A percentile compares a stretch with the other conserved stretches of the same genome.
phyloP scores from a whole-genome alignment of 2,888 invertebrate species.

The Asteroscopus sphinx region DNA sequence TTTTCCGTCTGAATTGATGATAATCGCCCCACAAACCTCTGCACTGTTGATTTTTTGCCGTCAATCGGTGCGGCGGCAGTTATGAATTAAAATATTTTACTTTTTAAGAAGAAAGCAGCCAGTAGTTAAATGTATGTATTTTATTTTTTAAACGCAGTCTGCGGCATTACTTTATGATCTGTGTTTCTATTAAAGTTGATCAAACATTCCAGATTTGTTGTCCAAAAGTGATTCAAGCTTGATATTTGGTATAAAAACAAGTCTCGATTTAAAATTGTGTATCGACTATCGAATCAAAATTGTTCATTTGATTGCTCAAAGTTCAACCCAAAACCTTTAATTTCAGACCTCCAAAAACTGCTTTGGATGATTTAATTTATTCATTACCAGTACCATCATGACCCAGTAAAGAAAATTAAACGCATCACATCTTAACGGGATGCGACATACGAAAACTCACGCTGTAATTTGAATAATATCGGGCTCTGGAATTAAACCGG shows the following conservation, averaged over 20 bases:
- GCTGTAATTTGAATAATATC: constrained; percentile 16
- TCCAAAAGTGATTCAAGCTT: no score
- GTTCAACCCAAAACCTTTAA: no score
- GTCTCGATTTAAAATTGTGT: no score
- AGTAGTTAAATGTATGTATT: background rate
- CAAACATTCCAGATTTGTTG: no score
- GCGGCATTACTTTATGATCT: background rate
- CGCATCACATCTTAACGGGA: constrained; percentile 30
- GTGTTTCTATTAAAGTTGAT: no score
- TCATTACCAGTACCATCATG: constrained; percentile 3
- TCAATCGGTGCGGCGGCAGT: constrained; percentile 9
- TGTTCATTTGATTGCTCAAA: no score
- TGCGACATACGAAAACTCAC: constrained; percentile 16
- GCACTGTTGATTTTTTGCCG: constrained; percentile 35
- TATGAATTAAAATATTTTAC: constrained; percentile 11
- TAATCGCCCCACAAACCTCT: constrained; percentile 43
- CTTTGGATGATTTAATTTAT: constrained; percentile 14
- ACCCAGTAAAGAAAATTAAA: constrained; percentile 31
- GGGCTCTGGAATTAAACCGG: constrained; percentile 17
- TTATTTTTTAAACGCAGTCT: constrained; percentile 4
- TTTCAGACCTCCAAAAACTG: constrained; percentile 6
- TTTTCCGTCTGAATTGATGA: constrained; percentile 39
- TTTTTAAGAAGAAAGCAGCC: constrained; percentile 8
- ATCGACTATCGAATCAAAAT: no score
- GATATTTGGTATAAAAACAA: no score